Percentiles rank a stretch among this genome's conserved stretches.
Conservation (phyloP, 2,113 vertebrate species). For the Apus apus region DNA sequence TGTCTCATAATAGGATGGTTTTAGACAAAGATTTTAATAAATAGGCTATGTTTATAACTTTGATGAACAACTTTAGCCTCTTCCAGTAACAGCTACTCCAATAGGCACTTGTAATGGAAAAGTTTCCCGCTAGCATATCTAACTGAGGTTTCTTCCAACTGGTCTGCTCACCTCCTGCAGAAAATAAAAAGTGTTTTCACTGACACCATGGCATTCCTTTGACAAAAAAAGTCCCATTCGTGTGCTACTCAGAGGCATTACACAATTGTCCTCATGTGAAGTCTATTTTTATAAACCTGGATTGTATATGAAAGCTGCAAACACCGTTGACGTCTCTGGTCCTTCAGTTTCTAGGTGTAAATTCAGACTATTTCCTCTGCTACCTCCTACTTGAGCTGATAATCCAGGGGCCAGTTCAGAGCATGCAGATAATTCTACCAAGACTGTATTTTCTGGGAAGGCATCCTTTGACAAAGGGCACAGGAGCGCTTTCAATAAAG, state of each 20-base stretch:
- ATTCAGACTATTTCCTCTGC: background rate
- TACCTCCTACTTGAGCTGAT: background rate
- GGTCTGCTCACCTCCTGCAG: background rate
- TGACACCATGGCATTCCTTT: background rate
- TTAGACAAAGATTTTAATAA: background rate
- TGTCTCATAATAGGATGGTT: background rate
- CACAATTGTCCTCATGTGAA: background rate
- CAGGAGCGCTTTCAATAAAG: background rate
- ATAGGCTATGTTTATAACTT: background rate
- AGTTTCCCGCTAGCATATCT: background rate
- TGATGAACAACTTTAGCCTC: background rate
- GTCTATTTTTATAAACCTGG: background rate
- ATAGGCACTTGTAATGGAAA: background rate
- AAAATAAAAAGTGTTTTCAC: background rate
- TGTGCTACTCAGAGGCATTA: background rate
- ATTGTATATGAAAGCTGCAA: background rate
- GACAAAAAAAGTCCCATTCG: rapidly evolving
- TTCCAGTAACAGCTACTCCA: background rate
- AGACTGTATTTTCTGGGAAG: background rate
- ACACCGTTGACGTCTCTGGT: background rate
- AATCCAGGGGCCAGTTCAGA: background rate
- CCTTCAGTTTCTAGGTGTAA: background rate
- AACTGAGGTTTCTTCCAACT: background rate
- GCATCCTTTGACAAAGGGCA: background rate
- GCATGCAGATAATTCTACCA: background rate